These are phyloP conservation scores for Oreonectes daqikongensis DNA, from an alignment of 2,797 vertebrate genomes.

Conservation along the genomic window DNA sequence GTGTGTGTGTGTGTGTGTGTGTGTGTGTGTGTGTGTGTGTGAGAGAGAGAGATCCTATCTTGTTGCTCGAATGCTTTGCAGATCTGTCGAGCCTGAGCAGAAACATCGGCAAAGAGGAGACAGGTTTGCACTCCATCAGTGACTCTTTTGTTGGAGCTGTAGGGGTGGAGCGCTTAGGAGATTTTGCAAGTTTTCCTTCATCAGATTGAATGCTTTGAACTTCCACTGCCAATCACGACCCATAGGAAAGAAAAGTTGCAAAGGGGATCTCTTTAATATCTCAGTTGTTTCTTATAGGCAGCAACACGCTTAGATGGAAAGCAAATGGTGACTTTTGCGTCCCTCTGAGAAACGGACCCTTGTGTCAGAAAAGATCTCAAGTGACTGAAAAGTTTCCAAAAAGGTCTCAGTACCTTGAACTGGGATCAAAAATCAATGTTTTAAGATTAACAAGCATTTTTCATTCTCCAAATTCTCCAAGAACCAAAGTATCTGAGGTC, in stretches of 20 bases:
- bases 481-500: not conserved
- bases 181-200: slow-evolving; percentile 22
- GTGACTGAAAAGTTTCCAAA: not conserved
- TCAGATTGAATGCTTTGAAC: slow-evolving; percentile 34
- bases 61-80: slow-evolving; percentile 68
- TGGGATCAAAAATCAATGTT: not conserved
- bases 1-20: slow-evolving; percentile 59
- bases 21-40: not conserved
- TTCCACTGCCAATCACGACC: slow-evolving; percentile 45
- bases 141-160: slow-evolving; percentile 45
- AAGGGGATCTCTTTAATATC: not conserved
- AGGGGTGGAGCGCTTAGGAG: slow-evolving; percentile 44
- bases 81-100: slow-evolving; percentile 65
- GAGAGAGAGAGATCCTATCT: slow-evolving; percentile 70
- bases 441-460: not conserved
- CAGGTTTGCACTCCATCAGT: slow-evolving; percentile 58
- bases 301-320: not conserved
- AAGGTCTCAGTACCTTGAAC: not conserved
- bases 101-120: slow-evolving; percentile 65
- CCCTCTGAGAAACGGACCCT: not conserved
- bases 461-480: not conserved
- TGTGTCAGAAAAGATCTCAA: not conserved
- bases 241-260: not conserved
- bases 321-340: not conserved
- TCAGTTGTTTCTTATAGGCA: not conserved